Conservation (phyloP, 2,113 vertebrate species). For the Microtus pennsylvanicus region DNA sequence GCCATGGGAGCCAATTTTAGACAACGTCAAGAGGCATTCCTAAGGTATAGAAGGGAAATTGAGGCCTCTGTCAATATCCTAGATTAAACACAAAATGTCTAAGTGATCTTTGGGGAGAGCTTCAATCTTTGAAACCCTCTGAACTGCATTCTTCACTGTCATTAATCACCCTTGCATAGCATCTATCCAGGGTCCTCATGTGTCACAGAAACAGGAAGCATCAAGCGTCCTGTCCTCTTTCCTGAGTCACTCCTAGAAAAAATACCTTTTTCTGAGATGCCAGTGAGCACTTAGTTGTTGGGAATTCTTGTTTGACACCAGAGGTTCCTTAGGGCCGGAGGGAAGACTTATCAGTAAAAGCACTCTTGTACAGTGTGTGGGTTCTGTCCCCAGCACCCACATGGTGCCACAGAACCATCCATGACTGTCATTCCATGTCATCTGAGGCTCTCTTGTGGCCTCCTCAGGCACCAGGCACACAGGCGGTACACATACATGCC, state of each 20-base stretch:
- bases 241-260: not conserved
- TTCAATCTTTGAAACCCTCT: not conserved
- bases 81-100: not conserved
- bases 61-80: not conserved
- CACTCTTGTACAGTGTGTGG: too few relatives aligned
- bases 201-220: not conserved
- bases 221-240: not conserved
- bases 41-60: conserved; percentile 66
- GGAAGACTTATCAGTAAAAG: not conserved
- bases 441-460: not conserved
- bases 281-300: not conserved
- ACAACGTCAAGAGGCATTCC: conserved; percentile 43
- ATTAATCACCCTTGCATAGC: not conserved
- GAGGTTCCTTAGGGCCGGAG: not conserved
- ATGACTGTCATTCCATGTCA: not conserved
- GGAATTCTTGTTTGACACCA: not conserved
- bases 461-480: not conserved
- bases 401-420: not conserved
- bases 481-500: not conserved
- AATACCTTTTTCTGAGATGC: not conserved
- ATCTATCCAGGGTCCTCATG: not conserved
- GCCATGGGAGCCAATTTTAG: not conserved
- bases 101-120: not conserved
- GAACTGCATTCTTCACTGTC: not conserved
- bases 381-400: not conserved